phyloP scores from a whole-genome alignment of 2,113 vertebrate species.

The Falcunculus frontatus region DNA sequence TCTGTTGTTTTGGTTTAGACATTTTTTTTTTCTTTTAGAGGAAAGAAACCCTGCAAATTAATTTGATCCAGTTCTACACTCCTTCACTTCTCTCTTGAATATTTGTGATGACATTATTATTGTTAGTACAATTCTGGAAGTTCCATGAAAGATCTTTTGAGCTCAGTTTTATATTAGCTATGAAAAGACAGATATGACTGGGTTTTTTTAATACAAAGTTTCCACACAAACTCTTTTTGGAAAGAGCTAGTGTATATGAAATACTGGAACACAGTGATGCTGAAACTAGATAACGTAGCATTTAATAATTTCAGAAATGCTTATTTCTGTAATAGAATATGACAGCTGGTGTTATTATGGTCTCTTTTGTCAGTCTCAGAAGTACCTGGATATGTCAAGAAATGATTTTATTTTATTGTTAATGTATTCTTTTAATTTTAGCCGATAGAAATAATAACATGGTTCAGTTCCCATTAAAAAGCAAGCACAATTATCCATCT shows the following conservation, averaged over 20 bases:
- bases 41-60: background rate
- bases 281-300: background rate
- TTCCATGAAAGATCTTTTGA: background rate
- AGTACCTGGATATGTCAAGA: background rate
- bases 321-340: background rate
- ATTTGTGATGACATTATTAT: background rate
- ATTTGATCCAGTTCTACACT: background rate
- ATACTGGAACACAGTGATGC: background rate
- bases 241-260: background rate
- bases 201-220: background rate
- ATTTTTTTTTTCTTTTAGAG: too few species aligned
- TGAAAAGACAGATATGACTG: background rate
- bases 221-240: background rate
- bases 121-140: background rate
- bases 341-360: background rate
- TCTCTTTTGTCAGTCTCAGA: background rate
- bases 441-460: background rate
- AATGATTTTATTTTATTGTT: background rate
- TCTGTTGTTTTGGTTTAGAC: background rate
- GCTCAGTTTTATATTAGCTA: background rate
- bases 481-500: background rate
- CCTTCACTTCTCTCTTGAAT: background rate
- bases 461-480: background rate
- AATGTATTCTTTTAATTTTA: background rate
- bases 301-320: conserved; percentile 15